Evolutionary conservation across 2,113 vertebrate species (phyloP).

Genomic region (Naja naja): DNA sequence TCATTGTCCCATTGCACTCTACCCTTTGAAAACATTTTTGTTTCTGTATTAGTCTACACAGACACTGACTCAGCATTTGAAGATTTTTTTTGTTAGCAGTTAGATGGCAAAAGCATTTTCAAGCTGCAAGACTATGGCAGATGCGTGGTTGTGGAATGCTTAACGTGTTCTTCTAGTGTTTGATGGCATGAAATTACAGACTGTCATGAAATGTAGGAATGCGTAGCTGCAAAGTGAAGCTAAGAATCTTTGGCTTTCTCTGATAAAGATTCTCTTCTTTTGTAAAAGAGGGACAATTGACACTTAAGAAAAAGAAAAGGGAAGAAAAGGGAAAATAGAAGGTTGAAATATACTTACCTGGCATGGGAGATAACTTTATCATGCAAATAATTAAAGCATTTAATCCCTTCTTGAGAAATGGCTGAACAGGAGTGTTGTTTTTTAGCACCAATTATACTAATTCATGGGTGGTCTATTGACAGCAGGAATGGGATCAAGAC

Average conservation of each 20-base stretch:
- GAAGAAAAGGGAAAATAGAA: not conserved
- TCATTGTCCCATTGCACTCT: not conserved
- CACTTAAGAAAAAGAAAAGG: not conserved
- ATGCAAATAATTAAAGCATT: not conserved
- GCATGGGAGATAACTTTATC: not conserved
- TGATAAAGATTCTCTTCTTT: not conserved
- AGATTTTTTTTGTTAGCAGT: conserved; percentile 23
- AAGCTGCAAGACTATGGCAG: conserved; percentile 18
- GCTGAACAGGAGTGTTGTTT: not conserved
- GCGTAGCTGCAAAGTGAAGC: not conserved
- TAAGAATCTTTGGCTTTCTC: not conserved
- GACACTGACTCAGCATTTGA: conserved; percentile 17
- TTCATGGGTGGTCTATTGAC: not conserved
- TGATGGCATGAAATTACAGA: not conserved
- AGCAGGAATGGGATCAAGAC: not conserved
- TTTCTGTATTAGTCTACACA: not conserved
- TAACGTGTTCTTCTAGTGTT: not conserved
- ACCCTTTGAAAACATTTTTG: not conserved
- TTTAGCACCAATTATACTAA: not conserved
- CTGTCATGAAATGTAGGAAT: not conserved
- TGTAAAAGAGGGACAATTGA: not conserved
- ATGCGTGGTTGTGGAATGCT: not conserved
- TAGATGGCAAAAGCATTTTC: conserved; percentile 40
- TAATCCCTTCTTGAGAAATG: not conserved
- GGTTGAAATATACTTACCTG: not conserved